Conservation (phyloP, 2,113 vertebrate genomes). For the Psilopogon haemacephalus region DNA sequence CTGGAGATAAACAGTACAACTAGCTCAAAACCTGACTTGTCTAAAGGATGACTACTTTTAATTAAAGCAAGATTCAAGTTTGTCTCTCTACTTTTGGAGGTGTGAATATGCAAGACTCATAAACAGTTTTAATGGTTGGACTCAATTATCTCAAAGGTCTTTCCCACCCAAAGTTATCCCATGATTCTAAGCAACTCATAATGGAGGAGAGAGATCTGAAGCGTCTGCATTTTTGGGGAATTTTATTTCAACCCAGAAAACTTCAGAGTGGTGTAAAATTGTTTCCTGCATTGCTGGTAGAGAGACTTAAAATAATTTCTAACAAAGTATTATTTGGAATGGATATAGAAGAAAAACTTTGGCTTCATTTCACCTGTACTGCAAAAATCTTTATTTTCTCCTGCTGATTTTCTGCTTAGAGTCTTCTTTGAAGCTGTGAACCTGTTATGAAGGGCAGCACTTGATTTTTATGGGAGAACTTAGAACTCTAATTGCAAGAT, state of each 20-base stretch:
- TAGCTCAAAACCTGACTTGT: neutral
- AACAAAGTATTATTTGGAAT: neutral
- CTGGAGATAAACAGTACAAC: conserved; percentile 13
- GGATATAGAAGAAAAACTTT: neutral
- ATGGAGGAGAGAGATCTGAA: neutral
- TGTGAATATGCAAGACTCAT: neutral
- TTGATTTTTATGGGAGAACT: neutral
- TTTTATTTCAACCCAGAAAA: neutral
- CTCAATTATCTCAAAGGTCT: too few species aligned
- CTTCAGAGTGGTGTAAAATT: neutral
- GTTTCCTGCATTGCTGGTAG: neutral
- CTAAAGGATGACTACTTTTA: neutral
- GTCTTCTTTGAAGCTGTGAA: neutral
- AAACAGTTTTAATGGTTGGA: neutral
- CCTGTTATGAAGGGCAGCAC: neutral
- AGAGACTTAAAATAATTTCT: neutral
- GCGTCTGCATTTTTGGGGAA: neutral
- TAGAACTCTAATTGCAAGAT: neutral
- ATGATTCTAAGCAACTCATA: neutral
- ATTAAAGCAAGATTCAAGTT: conserved; percentile 18
- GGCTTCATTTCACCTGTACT: neutral
- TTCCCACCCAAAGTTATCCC: too few species aligned
- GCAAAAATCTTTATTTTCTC: neutral
- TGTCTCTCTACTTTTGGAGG: neutral
- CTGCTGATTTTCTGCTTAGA: neutral